Evolutionary conservation across 2,888 invertebrate genomes (phyloP).

Genomic region (Lymantria monacha): DNA sequence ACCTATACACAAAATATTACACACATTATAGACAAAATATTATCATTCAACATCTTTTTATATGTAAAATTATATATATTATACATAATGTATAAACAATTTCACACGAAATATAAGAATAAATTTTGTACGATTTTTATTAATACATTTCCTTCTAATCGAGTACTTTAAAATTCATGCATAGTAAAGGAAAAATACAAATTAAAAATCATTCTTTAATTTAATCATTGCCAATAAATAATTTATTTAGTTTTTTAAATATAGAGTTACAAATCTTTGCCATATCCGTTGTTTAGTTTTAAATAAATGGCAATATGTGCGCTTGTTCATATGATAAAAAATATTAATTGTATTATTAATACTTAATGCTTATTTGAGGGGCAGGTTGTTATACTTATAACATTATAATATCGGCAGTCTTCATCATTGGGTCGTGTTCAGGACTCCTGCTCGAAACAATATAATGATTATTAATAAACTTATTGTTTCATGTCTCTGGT

Average conservation of each 20-base stretch:
- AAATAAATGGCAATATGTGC: no score
- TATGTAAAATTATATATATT: slow-evolving; percentile 8
- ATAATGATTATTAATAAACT: slow-evolving; percentile 8
- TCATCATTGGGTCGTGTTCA: slow-evolving; percentile 55
- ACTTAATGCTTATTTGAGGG: no score
- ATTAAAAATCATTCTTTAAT: no score
- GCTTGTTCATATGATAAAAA: no score
- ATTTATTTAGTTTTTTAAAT: no score
- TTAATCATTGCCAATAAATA: no score
- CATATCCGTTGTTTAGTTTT: no score
- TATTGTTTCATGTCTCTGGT: neutral
- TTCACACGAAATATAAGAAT: neutral
- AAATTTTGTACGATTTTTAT: neutral
- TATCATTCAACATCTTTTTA: slow-evolving; percentile 16
- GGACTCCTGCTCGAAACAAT: slow-evolving; percentile 60
- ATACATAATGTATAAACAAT: neutral
- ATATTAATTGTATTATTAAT: no score
- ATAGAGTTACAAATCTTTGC: no score
- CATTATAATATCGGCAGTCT: slow-evolving; percentile 60
- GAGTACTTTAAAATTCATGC: no score
- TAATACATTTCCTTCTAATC: neutral
- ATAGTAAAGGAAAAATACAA: no score
- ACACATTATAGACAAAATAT: slow-evolving; percentile 49
- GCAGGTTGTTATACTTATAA: slow-evolving; percentile 42
- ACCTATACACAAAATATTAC: slow-evolving; percentile 46